Conservation (phyloP, 2,797 vertebrate genomes). For the Notolepis coatsorum region DNA sequence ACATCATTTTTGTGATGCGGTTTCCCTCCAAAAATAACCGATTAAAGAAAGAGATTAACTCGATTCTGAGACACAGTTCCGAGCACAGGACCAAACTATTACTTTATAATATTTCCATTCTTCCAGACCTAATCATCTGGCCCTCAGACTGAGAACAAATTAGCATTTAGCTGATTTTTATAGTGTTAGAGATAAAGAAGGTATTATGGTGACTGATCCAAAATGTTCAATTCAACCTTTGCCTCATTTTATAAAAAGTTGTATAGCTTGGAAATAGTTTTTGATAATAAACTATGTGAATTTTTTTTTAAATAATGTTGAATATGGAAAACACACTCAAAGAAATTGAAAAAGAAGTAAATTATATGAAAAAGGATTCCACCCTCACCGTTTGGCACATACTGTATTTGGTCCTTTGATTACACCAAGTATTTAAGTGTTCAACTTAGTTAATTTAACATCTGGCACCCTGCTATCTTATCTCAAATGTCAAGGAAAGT, state of each 20-base stretch:
- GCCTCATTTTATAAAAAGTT: slow-evolving; percentile 1
- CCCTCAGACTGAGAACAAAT: background rate
- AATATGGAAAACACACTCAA: background rate
- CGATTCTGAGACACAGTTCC: slow-evolving; percentile 1
- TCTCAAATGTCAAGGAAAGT: no score
- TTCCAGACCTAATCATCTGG: slow-evolving; percentile 11
- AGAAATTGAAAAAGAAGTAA: background rate
- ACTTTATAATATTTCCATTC: slow-evolving; percentile 13
- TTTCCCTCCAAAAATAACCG: background rate
- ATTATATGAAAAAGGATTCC: background rate
- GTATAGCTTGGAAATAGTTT: background rate
- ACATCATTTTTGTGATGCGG: background rate
- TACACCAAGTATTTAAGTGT: no score
- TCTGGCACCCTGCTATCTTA: no score
- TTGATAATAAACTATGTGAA: background rate
- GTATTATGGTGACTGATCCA: background rate
- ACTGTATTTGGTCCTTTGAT: background rate
- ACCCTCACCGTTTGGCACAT: background rate
- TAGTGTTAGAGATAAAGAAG: background rate
- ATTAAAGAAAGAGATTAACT: slow-evolving; percentile 9
- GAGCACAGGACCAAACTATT: slow-evolving; percentile 12
- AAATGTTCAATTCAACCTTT: background rate
- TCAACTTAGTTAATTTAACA: no score
- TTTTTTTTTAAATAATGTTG: background rate
- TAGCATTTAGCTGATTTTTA: slow-evolving; percentile 17